Conservation (phyloP, 1,140 invertebrate species). For the Drosophila lowei region DNA sequence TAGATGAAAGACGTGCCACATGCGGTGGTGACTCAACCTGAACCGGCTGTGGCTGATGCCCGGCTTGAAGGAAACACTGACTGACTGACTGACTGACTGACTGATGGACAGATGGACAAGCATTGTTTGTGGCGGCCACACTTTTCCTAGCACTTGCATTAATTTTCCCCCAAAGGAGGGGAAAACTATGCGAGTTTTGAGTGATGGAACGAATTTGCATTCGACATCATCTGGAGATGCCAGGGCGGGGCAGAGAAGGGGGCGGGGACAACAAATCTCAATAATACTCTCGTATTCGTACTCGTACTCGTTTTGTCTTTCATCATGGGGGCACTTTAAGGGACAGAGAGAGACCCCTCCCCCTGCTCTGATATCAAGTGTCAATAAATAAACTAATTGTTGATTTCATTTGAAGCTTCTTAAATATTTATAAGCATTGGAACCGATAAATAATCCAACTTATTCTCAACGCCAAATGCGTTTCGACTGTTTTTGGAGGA, state of each 20-base stretch:
- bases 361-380: slow-evolving; percentile 19
- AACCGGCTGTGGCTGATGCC: slow-evolving; percentile 37
- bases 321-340: slow-evolving; percentile 39
- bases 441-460: slow-evolving; percentile 49
- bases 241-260: slow-evolving; percentile 1
- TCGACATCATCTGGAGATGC: slow-evolving; percentile 43
- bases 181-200: slow-evolving; percentile 48
- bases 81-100: slow-evolving; percentile 52
- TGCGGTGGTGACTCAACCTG: slow-evolving; percentile 42
- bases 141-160: slow-evolving; percentile 66
- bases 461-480: slow-evolving; percentile 42
- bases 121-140: slow-evolving; percentile 60
- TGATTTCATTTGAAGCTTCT: slow-evolving; percentile 53
- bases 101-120: slow-evolving; percentile 50
- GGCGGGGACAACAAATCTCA: slow-evolving; percentile 1
- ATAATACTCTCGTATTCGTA: background rate
- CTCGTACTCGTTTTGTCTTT: slow-evolving; percentile 20
- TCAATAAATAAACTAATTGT: slow-evolving; percentile 54
- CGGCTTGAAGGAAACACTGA: slow-evolving; percentile 40
- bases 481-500: background rate
- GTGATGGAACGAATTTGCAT: slow-evolving; percentile 78
- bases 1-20: slow-evolving; percentile 17
- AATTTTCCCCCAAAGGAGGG: slow-evolving; percentile 46
- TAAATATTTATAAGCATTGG: slow-evolving; percentile 55
- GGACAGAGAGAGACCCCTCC: slow-evolving; percentile 6